A percentile compares a stretch with the other conserved stretches of the same genome.
Evolutionary conservation across 1,140 invertebrate species (phyloP).

Genomic region (Lamellibrachia luymesi): DNA sequence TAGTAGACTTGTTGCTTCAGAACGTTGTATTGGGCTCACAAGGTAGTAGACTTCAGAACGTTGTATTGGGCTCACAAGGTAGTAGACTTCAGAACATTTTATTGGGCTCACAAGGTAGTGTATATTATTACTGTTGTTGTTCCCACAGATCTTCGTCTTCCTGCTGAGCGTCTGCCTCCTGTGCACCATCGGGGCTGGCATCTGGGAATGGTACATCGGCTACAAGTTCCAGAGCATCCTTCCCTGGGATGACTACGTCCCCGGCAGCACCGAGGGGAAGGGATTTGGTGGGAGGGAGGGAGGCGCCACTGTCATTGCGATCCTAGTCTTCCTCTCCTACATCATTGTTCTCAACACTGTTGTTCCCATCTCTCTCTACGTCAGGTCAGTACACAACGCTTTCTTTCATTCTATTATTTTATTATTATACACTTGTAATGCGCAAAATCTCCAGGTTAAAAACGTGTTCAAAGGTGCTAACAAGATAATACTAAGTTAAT

Average conservation of each 20-base stretch:
- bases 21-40: too few species aligned
- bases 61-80: too few species aligned
- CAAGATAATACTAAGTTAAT: too few species aligned
- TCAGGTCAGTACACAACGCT: slow-evolving; percentile 68
- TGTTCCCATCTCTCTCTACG: slow-evolving; percentile 99
- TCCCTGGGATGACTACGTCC: slow-evolving; percentile 92
- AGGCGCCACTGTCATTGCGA: slow-evolving; percentile 76
- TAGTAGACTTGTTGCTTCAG: too few species aligned
- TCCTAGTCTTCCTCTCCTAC: slow-evolving; percentile 98
- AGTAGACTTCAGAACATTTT: too few species aligned
- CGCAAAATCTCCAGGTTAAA: too few species aligned
- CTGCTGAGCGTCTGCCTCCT: slow-evolving; percentile 95
- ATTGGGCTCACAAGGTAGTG: not conserved
- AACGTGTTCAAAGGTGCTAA: too few species aligned
- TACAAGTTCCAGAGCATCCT: slow-evolving; percentile 86
- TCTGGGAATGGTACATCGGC: slow-evolving; percentile 82
- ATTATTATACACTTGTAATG: too few species aligned
- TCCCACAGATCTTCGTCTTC: slow-evolving; percentile 93
- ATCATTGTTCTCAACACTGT: slow-evolving; percentile 99
- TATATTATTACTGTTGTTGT: not conserved
- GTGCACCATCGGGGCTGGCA: slow-evolving; percentile 93
- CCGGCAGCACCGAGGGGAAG: slow-evolving; percentile 54
- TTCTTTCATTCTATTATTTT: too few species aligned
- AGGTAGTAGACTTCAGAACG: too few species aligned
- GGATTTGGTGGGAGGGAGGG: slow-evolving; percentile 19